phyloP scores from a whole-genome alignment of 2,113 vertebrate species.

The Theropithecus gelada region DNA sequence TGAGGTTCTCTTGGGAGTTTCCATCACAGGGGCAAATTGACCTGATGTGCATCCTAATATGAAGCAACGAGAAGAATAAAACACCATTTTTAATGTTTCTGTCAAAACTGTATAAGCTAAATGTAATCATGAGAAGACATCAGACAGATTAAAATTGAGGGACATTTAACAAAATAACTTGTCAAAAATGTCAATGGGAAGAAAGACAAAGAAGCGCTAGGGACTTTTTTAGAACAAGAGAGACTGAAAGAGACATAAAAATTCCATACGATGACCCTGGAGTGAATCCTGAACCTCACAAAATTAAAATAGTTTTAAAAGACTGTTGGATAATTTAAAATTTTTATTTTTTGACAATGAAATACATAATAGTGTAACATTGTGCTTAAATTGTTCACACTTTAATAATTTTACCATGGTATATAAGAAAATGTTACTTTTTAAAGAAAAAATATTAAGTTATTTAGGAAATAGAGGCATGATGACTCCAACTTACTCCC shows the following conservation, averaged over 20 bases:
- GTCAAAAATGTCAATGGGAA: background rate
- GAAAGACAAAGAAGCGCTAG: background rate
- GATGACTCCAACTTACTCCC: background rate
- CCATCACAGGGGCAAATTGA: background rate
- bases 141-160: background rate
- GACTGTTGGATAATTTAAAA: background rate
- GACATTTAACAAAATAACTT: background rate
- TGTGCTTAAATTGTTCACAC: background rate
- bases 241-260: background rate
- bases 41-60: background rate
- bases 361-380: background rate
- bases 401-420: background rate
- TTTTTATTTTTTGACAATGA: background rate
- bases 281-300: background rate
- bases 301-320: background rate
- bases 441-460: background rate
- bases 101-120: background rate
- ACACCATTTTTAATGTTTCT: background rate
- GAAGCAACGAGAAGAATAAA: background rate
- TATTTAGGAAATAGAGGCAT: background rate
- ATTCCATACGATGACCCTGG: background rate
- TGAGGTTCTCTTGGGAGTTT: background rate
- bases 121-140: background rate
- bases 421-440: background rate
- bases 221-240: background rate